These are phyloP conservation scores for Xenopus borealis DNA, from an alignment of 2,113 vertebrate genomes.

Conservation along the genomic window DNA sequence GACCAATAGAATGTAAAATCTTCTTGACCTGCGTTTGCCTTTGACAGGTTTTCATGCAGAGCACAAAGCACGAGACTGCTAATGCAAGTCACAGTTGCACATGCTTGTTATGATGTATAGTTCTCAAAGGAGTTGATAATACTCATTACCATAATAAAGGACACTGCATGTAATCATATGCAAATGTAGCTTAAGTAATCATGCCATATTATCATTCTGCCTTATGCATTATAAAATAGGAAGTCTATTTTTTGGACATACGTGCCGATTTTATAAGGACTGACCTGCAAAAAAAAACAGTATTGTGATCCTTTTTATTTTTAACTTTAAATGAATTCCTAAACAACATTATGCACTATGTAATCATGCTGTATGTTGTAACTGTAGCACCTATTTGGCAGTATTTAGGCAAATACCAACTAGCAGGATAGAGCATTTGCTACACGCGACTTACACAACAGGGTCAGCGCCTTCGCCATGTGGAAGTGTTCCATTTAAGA, in stretches of 20 bases:
- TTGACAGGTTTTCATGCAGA: slow-evolving; percentile 22
- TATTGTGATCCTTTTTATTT: no score
- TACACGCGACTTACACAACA: no score
- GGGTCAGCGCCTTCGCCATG: no score
- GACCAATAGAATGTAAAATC: slow-evolving; percentile 27
- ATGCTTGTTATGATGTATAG: slow-evolving; percentile 33
- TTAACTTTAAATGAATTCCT: no score
- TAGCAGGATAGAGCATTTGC: no score
- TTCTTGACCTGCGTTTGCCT: slow-evolving; percentile 38
- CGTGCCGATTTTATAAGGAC: slow-evolving; percentile 12
- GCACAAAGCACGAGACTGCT: slow-evolving; percentile 52
- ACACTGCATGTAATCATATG: slow-evolving; percentile 56
- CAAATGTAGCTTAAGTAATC: slow-evolving; percentile 53
- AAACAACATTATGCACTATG: no score
- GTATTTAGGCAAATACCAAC: no score
- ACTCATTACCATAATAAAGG: slow-evolving; percentile 48
- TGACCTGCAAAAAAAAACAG: no score
- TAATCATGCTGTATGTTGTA: no score
- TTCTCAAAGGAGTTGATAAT: slow-evolving; percentile 42
- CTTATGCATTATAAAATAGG: slow-evolving; percentile 9
- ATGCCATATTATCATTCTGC: slow-evolving; percentile 43
- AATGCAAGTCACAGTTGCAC: slow-evolving; percentile 42
- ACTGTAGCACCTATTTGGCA: no score
- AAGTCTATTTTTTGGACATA: slow-evolving; percentile 21
- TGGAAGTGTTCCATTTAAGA: no score